Percentiles rank a stretch among this genome's conserved stretches.
These are phyloP conservation scores for Synanceia verrucosa DNA, from an alignment of 2,797 vertebrate species.

Conservation along the genomic window DNA sequence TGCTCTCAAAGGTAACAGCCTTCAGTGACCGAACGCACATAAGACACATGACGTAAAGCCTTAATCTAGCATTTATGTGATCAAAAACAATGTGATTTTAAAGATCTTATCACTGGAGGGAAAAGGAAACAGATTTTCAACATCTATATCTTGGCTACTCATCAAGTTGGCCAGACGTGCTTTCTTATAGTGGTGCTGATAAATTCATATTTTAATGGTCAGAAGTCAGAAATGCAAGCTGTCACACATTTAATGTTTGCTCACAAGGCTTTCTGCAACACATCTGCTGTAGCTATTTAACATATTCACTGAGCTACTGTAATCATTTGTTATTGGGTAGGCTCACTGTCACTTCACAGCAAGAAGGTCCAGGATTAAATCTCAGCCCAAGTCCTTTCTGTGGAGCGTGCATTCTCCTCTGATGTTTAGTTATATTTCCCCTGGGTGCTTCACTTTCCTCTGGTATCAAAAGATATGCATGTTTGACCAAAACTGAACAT, in stretches of 20 bases:
- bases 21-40: slow-evolving; percentile 20
- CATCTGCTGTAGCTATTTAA: background rate
- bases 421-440: background rate
- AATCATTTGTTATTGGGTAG: background rate
- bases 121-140: slow-evolving; percentile 42
- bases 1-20: slow-evolving; percentile 27
- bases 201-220: slow-evolving; percentile 17
- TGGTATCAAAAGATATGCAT: background rate
- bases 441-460: background rate
- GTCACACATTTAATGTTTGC: slow-evolving; percentile 37
- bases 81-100: slow-evolving; percentile 20
- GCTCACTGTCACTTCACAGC: background rate
- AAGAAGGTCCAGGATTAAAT: slow-evolving; percentile 1
- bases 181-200: slow-evolving; percentile 19
- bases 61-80: slow-evolving; percentile 14
- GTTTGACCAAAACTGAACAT: background rate
- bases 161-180: slow-evolving; percentile 19
- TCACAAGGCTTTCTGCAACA: background rate
- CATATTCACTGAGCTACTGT: background rate
- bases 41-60: slow-evolving; percentile 4
- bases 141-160: slow-evolving; percentile 32
- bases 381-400: background rate
- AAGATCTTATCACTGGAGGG: slow-evolving; percentile 26
- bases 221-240: slow-evolving; percentile 43
- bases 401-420: background rate